phyloP scores from a whole-genome alignment of 2,113 vertebrate genomes.

The Capreolus pygargus region DNA sequence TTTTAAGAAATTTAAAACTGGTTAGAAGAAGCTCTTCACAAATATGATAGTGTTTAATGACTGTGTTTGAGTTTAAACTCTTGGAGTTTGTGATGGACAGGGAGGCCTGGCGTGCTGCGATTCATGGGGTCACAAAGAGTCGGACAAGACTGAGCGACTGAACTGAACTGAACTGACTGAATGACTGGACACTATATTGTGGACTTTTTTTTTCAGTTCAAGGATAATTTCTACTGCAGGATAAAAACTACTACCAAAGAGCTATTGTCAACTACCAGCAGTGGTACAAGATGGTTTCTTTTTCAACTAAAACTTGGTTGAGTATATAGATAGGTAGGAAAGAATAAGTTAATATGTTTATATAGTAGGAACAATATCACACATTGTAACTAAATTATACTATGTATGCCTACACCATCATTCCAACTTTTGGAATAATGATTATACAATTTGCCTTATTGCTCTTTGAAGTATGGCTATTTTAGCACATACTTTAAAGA shows the following conservation, averaged over 20 bases:
- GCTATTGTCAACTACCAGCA: conserved; percentile 69
- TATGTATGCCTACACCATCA: conserved; percentile 86
- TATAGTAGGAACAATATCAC: conserved; percentile 83
- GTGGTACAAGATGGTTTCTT: conserved; percentile 78
- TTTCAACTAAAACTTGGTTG: conserved; percentile 65
- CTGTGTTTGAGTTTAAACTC: neutral
- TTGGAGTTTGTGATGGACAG: too few relatives aligned
- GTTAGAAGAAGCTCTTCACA: conserved; percentile 94
- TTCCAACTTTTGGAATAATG: conserved; percentile 84
- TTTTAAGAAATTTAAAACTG: neutral
- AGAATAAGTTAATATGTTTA: conserved; percentile 79
- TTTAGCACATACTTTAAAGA: conserved; percentile 83
- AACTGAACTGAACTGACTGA: conserved; percentile 46
- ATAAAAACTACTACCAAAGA: conserved; percentile 69
- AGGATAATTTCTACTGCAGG: conserved; percentile 42
- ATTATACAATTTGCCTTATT: conserved; percentile 89
- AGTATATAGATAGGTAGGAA: conserved; percentile 76
- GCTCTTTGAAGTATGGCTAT: conserved; percentile 82
- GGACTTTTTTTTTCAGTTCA: conserved; percentile 38
- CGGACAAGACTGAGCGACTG: too few relatives aligned
- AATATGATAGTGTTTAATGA: conserved; percentile 91
- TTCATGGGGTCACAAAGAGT: too few relatives aligned
- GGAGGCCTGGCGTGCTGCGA: too few relatives aligned
- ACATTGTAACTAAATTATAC: conserved; percentile 85
- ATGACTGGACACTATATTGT: conserved; percentile 56